Conservation (phyloP, 1,140 invertebrate species). For the Lordiphosa mommai region DNA sequence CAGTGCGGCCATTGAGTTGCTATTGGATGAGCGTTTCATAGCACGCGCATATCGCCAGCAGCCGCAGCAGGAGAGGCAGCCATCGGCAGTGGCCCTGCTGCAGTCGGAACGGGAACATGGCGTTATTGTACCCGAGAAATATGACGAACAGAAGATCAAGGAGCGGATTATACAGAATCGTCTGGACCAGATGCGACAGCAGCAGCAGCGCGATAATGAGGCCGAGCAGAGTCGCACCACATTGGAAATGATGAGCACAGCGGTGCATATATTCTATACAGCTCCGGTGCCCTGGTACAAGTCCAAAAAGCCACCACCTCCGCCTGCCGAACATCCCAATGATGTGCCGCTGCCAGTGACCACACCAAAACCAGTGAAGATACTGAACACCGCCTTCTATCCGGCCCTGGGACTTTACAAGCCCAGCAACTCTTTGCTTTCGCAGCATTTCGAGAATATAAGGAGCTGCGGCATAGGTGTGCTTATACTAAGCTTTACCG, state of each 20-base stretch:
- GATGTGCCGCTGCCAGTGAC: constrained; percentile 54
- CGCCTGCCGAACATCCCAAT: constrained; percentile 51
- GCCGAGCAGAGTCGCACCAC: constrained; percentile 51
- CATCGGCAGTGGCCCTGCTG: constrained; percentile 31
- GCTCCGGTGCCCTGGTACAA: constrained; percentile 76
- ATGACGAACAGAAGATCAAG: constrained; percentile 76
- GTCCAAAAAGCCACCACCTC: constrained; percentile 50
- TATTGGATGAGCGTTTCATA: constrained; percentile 70
- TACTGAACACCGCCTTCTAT: constrained; percentile 76
- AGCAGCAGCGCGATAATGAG: constrained; percentile 51
- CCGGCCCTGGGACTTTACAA: constrained; percentile 71
- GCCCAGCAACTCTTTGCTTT: constrained; percentile 56
- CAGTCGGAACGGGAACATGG: constrained; percentile 55
- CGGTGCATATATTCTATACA: constrained; percentile 77
- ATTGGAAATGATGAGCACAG: constrained; percentile 45
- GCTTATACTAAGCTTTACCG: constrained; percentile 53
- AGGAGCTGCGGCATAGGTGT: constrained; percentile 71
- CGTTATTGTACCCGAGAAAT: constrained; percentile 76
- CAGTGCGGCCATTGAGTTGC: constrained; percentile 50
- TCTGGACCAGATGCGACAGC: constrained; percentile 61
- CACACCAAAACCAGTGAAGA: constrained; percentile 44
- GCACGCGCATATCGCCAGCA: constrained; percentile 55
- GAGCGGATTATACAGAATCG: constrained; percentile 69
- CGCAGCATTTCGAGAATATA: constrained; percentile 74
- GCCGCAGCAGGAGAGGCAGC: constrained; percentile 6